phyloP scores from a whole-genome alignment of 2,113 vertebrate genomes.

The Gambusia affinis region DNA sequence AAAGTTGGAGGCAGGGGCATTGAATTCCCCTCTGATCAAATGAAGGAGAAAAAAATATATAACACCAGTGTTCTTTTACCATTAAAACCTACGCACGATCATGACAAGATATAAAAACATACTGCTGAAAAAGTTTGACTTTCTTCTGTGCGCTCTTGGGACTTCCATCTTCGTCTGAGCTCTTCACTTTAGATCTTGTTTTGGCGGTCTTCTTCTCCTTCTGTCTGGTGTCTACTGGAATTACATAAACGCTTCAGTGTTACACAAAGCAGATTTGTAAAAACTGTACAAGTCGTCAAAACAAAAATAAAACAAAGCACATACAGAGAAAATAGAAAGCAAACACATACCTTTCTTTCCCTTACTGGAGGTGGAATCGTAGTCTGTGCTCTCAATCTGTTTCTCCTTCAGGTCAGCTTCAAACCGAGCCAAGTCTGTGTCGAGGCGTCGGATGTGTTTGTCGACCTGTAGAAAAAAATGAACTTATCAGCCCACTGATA shows the following conservation, averaged over 20 bases:
- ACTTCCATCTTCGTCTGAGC: constrained; percentile 90
- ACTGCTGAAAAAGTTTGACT: constrained; percentile 93
- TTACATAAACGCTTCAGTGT: constrained; percentile 7
- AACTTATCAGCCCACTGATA: not conserved
- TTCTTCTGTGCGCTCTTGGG: constrained; percentile 94
- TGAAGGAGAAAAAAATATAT: not conserved
- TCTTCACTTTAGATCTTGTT: constrained; percentile 93
- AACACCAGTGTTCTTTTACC: not conserved
- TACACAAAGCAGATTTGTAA: too few species aligned
- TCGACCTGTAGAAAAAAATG: constrained; percentile 83
- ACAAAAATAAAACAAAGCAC: not conserved
- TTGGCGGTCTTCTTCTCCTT: constrained; percentile 94
- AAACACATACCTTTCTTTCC: constrained; percentile 92
- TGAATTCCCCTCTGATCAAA: constrained; percentile 88
- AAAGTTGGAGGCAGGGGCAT: constrained; percentile 88
- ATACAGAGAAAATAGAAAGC: not conserved
- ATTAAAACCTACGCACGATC: not conserved
- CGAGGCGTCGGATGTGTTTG: constrained; percentile 94
- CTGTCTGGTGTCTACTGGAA: constrained; percentile 85
- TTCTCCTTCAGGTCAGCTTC: constrained; percentile 98
- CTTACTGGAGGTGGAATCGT: constrained; percentile 96
- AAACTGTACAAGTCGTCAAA: not conserved
- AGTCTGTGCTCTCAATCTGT: constrained; percentile 95
- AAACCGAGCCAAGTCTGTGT: constrained; percentile 95
- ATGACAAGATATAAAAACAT: constrained; percentile 52